Conservation (phyloP, 1,140 invertebrate genomes). For the Zophobas atratus region DNA sequence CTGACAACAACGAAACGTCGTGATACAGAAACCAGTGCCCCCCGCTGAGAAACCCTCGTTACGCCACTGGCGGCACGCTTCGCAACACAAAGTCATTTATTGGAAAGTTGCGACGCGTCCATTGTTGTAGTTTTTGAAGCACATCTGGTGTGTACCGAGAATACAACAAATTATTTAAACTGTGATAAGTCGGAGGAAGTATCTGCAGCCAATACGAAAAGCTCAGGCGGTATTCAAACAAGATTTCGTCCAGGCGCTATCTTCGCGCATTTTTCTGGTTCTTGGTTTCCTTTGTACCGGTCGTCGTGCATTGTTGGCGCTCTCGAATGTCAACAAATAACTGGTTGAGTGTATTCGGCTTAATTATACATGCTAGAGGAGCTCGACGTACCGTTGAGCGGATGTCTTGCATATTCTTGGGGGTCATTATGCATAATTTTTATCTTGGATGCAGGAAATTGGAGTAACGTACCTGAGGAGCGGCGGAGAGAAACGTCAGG, state of each 20-base stretch:
- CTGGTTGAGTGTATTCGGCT: slow-evolving; percentile 14
- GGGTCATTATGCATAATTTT: slow-evolving; percentile 35
- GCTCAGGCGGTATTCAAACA: slow-evolving; percentile 4
- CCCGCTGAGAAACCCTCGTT: background rate
- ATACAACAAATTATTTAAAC: slow-evolving; percentile 14
- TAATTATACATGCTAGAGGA: slow-evolving; percentile 27
- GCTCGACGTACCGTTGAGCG: slow-evolving; percentile 32
- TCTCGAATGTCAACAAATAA: slow-evolving; percentile 35
- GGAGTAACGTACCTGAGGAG: background rate
- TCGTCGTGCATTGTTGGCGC: background rate
- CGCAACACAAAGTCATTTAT: slow-evolving; percentile 35
- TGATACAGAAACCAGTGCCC: no score
- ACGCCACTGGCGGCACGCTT: slow-evolving; percentile 44
- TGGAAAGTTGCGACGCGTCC: slow-evolving; percentile 8
- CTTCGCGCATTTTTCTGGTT: no score
- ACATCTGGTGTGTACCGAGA: slow-evolving; percentile 10
- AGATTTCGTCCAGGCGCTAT: no score
- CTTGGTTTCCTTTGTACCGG: no score
- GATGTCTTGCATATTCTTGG: slow-evolving; percentile 30
- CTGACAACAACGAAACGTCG: no score
- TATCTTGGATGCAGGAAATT: slow-evolving; percentile 5
- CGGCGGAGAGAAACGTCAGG: background rate
- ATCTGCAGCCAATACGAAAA: background rate
- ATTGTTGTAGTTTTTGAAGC: slow-evolving; percentile 28
- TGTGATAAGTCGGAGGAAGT: slow-evolving; percentile 18